Evolutionary conservation across 2,797 vertebrate genomes (phyloP), one percentile per base, ranked within the genome.

Genomic region (Kryptolebias ocellatus): DNA sequence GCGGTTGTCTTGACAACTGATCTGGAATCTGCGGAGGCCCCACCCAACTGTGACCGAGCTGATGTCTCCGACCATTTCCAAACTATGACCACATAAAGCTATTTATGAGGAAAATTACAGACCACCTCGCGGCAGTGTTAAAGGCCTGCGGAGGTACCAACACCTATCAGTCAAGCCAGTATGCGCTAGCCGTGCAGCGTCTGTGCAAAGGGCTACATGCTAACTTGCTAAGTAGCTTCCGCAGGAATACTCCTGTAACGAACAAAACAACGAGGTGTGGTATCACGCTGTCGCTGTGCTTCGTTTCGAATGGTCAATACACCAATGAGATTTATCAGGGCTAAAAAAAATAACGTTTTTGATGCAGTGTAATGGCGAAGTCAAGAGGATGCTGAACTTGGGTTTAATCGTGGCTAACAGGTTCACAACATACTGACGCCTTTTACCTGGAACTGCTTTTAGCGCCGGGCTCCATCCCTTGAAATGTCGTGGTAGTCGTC

Each of bases 401-500:
- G 64, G 79, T 45, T 67, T 57, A 58, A 55, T 55, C 42, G 67
- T 42, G 70, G 79, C 70, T 82, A 83, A 61, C 66, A 68, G 60
- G 2, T 58, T 55, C 28, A 49, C 4, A 63, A 20, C 55, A 9
- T 34, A 75, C 55, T 57, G 58, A 71, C 72, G 77, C 70, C 56
- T 80, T 61, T 90, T 92, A 95, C 94, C 94, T 94, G 82, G 93
- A 94, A 81, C 93, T 95, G 91, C 60, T 94, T 87, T 94, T 94
- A 31, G 90, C 80, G 10, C 89, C 87, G 72, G 93, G 92, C 68
- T 95, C 93, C 93, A 94, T 92, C 61, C 93, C 94, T 85, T 94
- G 88, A 79, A 71, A 95, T 44, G 80, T 94, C 49, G 90, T 95
- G 34, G 94, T 95, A 57, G 94, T 95, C 73, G 94, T 95, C 94